Percentiles rank a stretch among this genome's conserved stretches.
These are phyloP conservation scores for Drosophila leontia DNA, from an alignment of 1,140 invertebrate genomes.

Conservation along the genomic window DNA sequence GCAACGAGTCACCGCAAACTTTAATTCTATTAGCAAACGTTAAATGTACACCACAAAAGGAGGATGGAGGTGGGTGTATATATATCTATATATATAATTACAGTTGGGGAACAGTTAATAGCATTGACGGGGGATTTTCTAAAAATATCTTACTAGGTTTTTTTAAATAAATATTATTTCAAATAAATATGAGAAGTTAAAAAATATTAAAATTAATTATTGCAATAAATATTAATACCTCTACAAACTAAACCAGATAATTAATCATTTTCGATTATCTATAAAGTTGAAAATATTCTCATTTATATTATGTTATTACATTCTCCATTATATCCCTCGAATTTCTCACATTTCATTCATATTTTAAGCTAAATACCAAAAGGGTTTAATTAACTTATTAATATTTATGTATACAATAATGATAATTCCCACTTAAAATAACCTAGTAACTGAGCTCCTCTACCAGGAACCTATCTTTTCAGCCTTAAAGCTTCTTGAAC, in stretches of 20 bases:
- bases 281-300: no score
- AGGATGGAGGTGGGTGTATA: neutral
- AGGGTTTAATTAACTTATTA: no score
- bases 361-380: neutral
- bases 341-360: neutral
- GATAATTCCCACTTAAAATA: neutral
- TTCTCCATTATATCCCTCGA: no score
- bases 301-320: no score
- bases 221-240: no score
- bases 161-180: neutral
- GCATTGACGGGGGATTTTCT: neutral
- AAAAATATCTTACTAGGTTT: no score
- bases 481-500: neutral
- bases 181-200: neutral
- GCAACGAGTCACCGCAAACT: conserved; percentile 67
- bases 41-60: conserved; percentile 63
- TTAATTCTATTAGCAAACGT: conserved; percentile 84
- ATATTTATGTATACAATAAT: no score
- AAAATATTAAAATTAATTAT: neutral
- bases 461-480: neutral
- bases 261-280: neutral
- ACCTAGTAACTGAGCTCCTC: neutral
- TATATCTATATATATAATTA: neutral
- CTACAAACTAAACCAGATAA: no score
- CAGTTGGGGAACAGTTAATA: neutral